Conservation (phyloP, 2,888 invertebrate species). For the Eurytoma adleriae region DNA sequence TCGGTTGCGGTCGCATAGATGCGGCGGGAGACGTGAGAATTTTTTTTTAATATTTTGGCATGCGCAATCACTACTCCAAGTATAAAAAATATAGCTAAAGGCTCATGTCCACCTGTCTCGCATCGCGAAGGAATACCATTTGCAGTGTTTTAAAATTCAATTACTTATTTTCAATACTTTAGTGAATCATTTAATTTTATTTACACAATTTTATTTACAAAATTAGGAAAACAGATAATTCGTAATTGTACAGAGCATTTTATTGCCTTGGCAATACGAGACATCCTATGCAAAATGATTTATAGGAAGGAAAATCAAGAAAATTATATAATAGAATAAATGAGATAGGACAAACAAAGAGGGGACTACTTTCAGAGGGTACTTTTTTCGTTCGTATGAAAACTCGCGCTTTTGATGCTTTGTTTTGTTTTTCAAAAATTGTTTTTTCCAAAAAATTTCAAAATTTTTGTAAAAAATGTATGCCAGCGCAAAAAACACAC, state of each 20-base stretch:
- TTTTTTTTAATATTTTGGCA: slow-evolving; percentile 66
- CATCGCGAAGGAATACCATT: slow-evolving; percentile 57
- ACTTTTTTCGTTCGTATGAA: slow-evolving; percentile 54
- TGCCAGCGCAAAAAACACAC: slow-evolving; percentile 55
- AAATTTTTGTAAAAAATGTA: slow-evolving; percentile 49
- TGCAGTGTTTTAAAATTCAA: background rate
- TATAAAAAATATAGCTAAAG: slow-evolving; percentile 73
- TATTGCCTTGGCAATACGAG: slow-evolving; percentile 64
- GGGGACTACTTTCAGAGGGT: slow-evolving; percentile 19
- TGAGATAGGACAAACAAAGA: slow-evolving; percentile 31
- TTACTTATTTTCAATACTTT: background rate
- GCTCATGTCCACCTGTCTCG: slow-evolving; percentile 72
- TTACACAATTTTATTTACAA: background rate
- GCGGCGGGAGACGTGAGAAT: slow-evolving; percentile 76
- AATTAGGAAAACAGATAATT: background rate
- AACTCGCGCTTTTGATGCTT: slow-evolving; percentile 61
- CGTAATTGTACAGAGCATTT: too few species aligned
- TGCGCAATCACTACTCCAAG: slow-evolving; percentile 76
- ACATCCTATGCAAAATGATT: slow-evolving; percentile 68
- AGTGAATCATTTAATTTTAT: too few species aligned
- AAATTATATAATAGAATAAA: slow-evolving; percentile 33
- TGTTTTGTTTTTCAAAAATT: slow-evolving; percentile 1
- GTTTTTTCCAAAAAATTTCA: slow-evolving; percentile 35
- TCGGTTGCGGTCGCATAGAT: slow-evolving; percentile 73
- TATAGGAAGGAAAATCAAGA: slow-evolving; percentile 44